A percentile compares a stretch with the other conserved stretches of the same genome.
Evolutionary conservation across 2,888 invertebrate genomes (phyloP).

Genomic region (Pandemis cinnamomeana): DNA sequence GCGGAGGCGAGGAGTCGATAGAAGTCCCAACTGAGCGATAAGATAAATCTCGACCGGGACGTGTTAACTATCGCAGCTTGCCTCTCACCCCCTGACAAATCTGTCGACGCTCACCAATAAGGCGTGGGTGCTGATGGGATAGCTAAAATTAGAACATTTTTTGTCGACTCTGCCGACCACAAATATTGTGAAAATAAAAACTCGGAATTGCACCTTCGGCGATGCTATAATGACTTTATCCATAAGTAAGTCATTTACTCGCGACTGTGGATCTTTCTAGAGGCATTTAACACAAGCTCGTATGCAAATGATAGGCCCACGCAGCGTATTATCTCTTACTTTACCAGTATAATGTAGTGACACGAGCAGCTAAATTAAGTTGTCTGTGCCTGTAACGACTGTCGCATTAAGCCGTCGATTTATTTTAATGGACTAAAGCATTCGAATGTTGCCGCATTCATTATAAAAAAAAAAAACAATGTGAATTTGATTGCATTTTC

Average conservation of each 20-base stretch:
- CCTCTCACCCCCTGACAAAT: conserved; percentile 66
- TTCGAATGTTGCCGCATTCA: conserved; percentile 49
- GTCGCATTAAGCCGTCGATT: conserved; percentile 60
- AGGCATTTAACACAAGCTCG: conserved; percentile 37
- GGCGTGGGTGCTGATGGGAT: conserved; percentile 59
- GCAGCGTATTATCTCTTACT: conserved; percentile 46
- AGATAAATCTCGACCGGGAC: conserved; percentile 71
- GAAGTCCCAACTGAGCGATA: conserved; percentile 62
- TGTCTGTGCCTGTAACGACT: conserved; percentile 55
- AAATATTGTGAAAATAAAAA: conserved; percentile 30
- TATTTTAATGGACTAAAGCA: conserved; percentile 58
- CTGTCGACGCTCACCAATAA: conserved; percentile 73
- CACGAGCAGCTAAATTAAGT: conserved; percentile 60
- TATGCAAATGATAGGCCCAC: conserved; percentile 44
- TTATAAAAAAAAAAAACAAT: conserved; percentile 58
- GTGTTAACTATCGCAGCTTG: conserved; percentile 66
- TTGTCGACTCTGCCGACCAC: conserved; percentile 34
- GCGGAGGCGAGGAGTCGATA: conserved; percentile 41
- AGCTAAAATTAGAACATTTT: conserved; percentile 44
- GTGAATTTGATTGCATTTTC: conserved; percentile 62
- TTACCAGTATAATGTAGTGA: conserved; percentile 41
- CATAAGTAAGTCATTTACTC: conserved; percentile 25
- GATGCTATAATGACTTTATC: conserved; percentile 21
- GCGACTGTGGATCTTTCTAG: conserved; percentile 27
- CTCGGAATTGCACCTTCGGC: conserved; percentile 13